These are phyloP conservation scores for Calidris pugnax DNA, from an alignment of 2,113 vertebrate genomes.

Conservation along the genomic window DNA sequence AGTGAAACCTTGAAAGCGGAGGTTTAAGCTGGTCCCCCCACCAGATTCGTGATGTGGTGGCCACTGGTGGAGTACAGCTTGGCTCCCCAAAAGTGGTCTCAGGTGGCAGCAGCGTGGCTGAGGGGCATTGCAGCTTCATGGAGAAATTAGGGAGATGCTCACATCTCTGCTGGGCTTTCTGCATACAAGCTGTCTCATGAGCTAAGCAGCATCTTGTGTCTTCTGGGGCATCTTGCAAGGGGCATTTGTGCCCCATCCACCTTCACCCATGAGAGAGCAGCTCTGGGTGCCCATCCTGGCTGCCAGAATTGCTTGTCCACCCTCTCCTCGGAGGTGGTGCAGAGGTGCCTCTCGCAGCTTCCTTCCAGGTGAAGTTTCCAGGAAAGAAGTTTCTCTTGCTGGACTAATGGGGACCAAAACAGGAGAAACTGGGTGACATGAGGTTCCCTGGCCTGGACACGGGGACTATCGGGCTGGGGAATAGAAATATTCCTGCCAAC, in stretches of 20 bases:
- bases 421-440: neutral
- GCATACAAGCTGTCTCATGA: neutral
- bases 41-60: rapidly evolving
- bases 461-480: neutral
- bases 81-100: neutral
- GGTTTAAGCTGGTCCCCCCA: neutral
- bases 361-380: neutral
- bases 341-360: neutral
- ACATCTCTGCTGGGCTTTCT: neutral
- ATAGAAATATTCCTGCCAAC: neutral
- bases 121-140: neutral
- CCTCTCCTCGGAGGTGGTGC: neutral
- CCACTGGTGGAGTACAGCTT: no score
- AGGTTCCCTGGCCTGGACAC: neutral
- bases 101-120: neutral
- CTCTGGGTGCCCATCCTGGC: neutral
- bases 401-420: neutral
- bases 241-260: neutral
- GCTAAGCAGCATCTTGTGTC: neutral
- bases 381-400: neutral
- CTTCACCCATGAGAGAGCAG: neutral
- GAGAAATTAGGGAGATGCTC: neutral
- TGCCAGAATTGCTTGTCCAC: neutral
- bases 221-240: neutral
- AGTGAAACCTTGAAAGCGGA: neutral